phyloP scores from a whole-genome alignment of 1,140 invertebrate genomes.

The Penaeus japonicus region DNA sequence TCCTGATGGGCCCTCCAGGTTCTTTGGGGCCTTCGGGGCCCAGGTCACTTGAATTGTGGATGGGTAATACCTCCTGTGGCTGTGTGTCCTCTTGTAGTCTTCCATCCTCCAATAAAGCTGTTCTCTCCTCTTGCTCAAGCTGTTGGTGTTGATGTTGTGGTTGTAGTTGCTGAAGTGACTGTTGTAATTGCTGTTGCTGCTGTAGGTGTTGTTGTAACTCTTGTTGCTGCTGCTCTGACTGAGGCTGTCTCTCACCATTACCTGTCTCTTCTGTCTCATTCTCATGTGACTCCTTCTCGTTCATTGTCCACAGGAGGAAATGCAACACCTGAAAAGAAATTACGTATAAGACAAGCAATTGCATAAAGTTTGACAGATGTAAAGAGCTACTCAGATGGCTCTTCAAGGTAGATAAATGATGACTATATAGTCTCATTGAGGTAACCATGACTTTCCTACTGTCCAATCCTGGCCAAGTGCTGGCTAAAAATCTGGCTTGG shows the following conservation, averaged over 20 bases:
- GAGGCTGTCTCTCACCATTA: background rate
- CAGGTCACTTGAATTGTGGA: background rate
- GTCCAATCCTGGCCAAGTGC: no score
- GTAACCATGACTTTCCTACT: no score
- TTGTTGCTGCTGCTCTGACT: background rate
- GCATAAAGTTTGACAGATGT: no score
- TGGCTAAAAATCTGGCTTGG: no score
- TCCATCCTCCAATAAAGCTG: background rate
- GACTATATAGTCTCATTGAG: no score
- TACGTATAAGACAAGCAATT: background rate
- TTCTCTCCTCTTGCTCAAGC: background rate
- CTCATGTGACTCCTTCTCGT: constrained; percentile 34
- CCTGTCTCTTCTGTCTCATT: constrained; percentile 34
- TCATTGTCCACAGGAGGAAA: constrained; percentile 51
- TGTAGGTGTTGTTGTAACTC: background rate
- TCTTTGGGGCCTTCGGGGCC: constrained; percentile 32
- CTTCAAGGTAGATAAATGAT: no score
- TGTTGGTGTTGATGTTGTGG: background rate
- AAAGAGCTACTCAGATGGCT: no score
- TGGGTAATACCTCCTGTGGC: background rate
- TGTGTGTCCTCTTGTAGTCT: background rate
- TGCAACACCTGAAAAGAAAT: constrained; percentile 38
- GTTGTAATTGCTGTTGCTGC: background rate
- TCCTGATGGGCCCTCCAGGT: constrained; percentile 30
- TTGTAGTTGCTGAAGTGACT: background rate